Evolutionary conservation across 2,797 vertebrate species (phyloP).

Genomic region (Astyanax mexicanus): DNA sequence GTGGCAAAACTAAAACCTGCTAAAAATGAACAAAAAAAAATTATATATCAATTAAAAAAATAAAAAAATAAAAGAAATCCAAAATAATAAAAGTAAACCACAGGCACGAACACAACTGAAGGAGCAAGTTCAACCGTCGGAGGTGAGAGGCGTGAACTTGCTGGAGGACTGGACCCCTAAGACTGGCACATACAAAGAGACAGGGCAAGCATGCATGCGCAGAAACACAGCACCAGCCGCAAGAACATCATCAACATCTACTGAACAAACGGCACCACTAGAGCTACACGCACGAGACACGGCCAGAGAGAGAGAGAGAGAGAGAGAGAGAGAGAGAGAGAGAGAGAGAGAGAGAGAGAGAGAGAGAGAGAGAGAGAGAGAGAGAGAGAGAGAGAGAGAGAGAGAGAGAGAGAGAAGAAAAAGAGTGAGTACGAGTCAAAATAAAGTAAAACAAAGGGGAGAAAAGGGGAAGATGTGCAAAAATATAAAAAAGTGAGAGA

Average conservation of each 20-base stretch:
- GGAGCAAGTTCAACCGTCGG: constrained; percentile 54
- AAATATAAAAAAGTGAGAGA: no score
- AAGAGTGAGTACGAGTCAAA: constrained; percentile 2
- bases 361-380: background rate
- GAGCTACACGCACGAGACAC: constrained; percentile 61
- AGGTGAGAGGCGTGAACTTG: constrained; percentile 57
- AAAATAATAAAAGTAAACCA: constrained; percentile 56
- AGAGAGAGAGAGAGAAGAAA: background rate
- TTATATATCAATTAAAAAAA: constrained; percentile 37
- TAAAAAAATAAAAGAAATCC: constrained; percentile 30
- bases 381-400: constrained; percentile 1
- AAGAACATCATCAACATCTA: constrained; percentile 59
- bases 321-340: constrained; percentile 35
- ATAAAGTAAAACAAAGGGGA: no score
- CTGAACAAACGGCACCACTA: constrained; percentile 59
- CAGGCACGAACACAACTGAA: constrained; percentile 65
- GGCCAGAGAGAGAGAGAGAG: constrained; percentile 49
- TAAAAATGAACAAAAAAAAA: constrained; percentile 43
- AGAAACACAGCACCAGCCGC: constrained; percentile 63
- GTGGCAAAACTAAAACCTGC: constrained; percentile 42
- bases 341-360: constrained; percentile 34
- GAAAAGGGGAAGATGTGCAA: constrained; percentile 4
- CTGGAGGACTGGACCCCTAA: constrained; percentile 48
- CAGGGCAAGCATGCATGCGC: constrained; percentile 77
- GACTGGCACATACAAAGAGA: constrained; percentile 64